Evolutionary conservation across 2,113 vertebrate species (phyloP).

Genomic region (Megaleporinus macrocephalus): DNA sequence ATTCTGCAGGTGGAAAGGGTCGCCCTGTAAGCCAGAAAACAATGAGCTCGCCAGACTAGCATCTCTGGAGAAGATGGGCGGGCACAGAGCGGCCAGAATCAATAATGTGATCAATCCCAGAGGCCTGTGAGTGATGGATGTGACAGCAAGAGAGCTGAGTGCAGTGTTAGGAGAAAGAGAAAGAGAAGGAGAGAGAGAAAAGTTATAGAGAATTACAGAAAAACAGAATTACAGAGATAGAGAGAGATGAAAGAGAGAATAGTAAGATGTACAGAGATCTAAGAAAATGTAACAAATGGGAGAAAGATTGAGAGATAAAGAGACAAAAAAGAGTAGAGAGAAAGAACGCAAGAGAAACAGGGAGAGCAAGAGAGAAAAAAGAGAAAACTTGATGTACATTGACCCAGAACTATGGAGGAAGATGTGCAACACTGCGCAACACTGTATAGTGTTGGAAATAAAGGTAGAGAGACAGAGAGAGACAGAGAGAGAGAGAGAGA

Average conservation of each 20-base stretch:
- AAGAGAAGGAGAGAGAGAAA: neutral
- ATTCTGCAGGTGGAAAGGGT: slow-evolving; percentile 36
- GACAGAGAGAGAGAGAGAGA: neutral
- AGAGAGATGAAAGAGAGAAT: neutral
- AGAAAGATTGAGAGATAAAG: neutral
- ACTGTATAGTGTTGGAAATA: too few species aligned
- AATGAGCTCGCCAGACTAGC: slow-evolving; percentile 41
- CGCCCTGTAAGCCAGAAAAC: slow-evolving; percentile 33
- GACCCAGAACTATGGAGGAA: too few species aligned
- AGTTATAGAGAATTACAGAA: too few species aligned
- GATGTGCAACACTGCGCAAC: too few species aligned
- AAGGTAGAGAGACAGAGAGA: neutral
- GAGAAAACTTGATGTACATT: too few species aligned
- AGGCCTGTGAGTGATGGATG: slow-evolving; percentile 51
- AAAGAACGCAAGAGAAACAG: neutral
- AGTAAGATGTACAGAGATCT: too few species aligned
- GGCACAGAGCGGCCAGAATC: slow-evolving; percentile 60
- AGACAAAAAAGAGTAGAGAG: neutral
- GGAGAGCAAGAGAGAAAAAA: neutral
- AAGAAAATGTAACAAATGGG: too few species aligned
- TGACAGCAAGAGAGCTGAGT: slow-evolving; percentile 42
- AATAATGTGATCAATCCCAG: slow-evolving; percentile 67
- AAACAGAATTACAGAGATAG: too few species aligned
- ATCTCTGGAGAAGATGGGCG: slow-evolving; percentile 51
- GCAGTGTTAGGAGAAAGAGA: slow-evolving; percentile 31